Evolutionary conservation across 2,888 invertebrate species (phyloP), one percentile per base, ranked within the genome.

Genomic region (Malthinus flaveolus): DNA sequence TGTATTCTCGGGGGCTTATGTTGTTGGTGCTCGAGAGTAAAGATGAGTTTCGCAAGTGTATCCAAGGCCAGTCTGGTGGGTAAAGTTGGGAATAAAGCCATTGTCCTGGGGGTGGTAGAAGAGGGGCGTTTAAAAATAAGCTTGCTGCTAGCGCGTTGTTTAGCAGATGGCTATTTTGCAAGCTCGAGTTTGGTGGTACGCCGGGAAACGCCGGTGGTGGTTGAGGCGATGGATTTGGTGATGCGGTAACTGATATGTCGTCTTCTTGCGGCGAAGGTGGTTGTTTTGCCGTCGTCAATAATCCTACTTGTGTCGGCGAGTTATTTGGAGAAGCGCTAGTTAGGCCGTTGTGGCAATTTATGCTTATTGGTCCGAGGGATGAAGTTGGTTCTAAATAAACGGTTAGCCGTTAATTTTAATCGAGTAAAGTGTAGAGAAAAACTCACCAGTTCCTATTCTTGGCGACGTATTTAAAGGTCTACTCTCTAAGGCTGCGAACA

Each of bases 11-110:
- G 7, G 73, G 69, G 11, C 66, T 63, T 39, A 63, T 66, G 55
- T 70, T 66, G 58, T 65, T 61, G 7, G 64, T 49, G 31, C 11
- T 65, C 61, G 23, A 70, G 64, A 8, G 70, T 68, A 48, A 48
- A 1, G 62, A 62, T 11, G 71, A 75, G 56, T 76, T 76, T 12
- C 81, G 76, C 47, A 81, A 76, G 32, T 83, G 80, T 72, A 89
- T 81, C 89, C 89, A 89, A 1, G 82, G 80, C 80, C 88, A 85
- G 60, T 88, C 88, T 66, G 86, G 86, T 50, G 87, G 87, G 72
- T 90, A 90, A 1, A 91, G 79, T 70, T 90, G 90, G 0, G 89
- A 88, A 71, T 90, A 90, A 4, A 90, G 77, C 90, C 90, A 90
- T 60, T 90, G 90, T 34, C 87, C 87, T 5, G 89, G 89, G 1